Evolutionary conservation across 2,888 invertebrate species (phyloP).

Genomic region (Luperina testacea): DNA sequence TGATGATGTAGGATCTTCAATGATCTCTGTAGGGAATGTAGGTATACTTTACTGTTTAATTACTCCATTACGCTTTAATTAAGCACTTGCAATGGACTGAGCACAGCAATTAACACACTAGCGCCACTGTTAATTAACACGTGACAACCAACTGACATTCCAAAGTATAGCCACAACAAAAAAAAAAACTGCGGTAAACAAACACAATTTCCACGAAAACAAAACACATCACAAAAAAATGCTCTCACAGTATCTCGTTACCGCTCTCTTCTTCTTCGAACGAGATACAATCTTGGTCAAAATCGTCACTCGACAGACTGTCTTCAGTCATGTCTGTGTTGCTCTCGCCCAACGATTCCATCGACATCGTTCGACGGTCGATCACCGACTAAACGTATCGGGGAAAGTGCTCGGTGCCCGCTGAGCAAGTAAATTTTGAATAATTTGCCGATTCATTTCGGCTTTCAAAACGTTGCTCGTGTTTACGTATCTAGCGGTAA

Average conservation of each 20-base stretch:
- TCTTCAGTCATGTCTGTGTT: conserved; percentile 80
- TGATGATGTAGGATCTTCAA: not conserved
- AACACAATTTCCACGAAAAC: conserved; percentile 58
- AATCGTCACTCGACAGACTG: conserved; percentile 77
- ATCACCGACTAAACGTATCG: conserved; percentile 74
- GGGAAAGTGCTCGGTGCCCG: conserved; percentile 66
- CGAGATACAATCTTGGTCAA: conserved; percentile 46
- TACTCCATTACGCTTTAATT: conserved; percentile 20
- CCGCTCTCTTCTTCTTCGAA: conserved; percentile 64
- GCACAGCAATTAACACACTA: conserved; percentile 44
- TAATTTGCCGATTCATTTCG: conserved; percentile 72
- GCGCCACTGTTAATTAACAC: conserved; percentile 35
- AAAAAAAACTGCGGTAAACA: conserved; percentile 42
- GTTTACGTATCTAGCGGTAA: conserved; percentile 64
- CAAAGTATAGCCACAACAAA: conserved; percentile 45
- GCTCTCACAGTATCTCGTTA: conserved; percentile 76
- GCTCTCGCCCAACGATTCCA: conserved; percentile 66
- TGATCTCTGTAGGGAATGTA: not conserved
- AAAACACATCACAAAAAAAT: conserved; percentile 60
- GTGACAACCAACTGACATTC: conserved; percentile 55
- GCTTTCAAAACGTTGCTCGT: conserved; percentile 68
- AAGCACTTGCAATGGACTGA: conserved; percentile 1
- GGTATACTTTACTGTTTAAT: conserved; percentile 9
- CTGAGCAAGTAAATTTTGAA: conserved; percentile 72
- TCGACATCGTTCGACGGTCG: conserved; percentile 74